Evolutionary conservation across 2,888 invertebrate genomes (phyloP), one percentile per base, ranked within the genome.

Genomic region (Sceliomorpha sp.): DNA sequence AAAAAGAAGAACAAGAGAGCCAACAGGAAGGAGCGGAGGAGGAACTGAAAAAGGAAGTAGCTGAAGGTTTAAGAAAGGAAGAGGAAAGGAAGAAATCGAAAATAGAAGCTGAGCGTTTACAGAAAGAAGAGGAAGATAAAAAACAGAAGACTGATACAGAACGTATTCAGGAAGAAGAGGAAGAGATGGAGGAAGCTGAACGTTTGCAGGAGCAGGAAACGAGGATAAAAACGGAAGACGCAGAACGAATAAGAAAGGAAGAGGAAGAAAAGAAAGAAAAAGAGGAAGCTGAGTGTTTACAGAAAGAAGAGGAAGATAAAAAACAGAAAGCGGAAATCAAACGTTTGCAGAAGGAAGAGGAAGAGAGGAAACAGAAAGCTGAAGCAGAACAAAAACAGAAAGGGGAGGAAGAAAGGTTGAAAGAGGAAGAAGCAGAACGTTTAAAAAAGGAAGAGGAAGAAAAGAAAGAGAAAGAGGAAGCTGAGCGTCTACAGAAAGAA

Each of bases 401-500:
- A 60, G 5, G 60, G 75, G 50, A 58, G 47, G 39, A 76, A 64
- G 50, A 71, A 36, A 64, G 75, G 45, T 45, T 45, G 20, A 70
- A 60, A 68, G 64, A 66, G 36, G 47, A 74, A 48, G 74, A 76
- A 20, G 66, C 68, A 51, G 72, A 48, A 44, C 63, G 48, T 9
- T 51, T 75, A 10, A 75, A 64, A 15, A 36, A 45, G 17, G 59
- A 73, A 12, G 68, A 74, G 13, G 39, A 53, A 17, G 71, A 74
- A 15, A 51, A 59, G 40, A 27, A 36, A 12, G 68, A 73, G 24
- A 55, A 55, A n/a, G 59, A 76, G 29, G 55, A 74, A 34, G 68
- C 26, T 12, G 62, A 56, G 83, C 87, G 20, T 86, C 84, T 17
- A 84, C 86, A 53, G 85, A 88, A 24, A 77, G 10, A 37, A 1